phyloP scores from a whole-genome alignment of 1,140 invertebrate species.

The Lepidurus couesii region DNA sequence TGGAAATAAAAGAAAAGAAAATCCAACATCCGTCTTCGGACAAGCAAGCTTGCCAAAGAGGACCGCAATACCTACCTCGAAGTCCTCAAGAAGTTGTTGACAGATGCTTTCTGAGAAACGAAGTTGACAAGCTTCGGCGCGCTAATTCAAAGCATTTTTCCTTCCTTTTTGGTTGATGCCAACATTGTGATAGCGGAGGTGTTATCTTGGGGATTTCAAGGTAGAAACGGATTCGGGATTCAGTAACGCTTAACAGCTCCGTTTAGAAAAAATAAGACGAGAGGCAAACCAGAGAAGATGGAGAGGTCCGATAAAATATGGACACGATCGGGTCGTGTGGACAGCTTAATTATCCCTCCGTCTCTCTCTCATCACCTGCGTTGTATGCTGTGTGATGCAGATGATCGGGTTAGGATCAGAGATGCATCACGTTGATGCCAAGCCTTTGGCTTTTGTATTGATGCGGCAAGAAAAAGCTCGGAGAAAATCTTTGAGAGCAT shows the following conservation, averaged over 20 bases:
- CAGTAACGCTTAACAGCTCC: background rate
- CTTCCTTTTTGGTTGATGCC: background rate
- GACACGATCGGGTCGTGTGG: conserved; percentile 17
- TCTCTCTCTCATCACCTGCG: background rate
- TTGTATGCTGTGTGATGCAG: background rate
- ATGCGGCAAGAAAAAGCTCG: background rate
- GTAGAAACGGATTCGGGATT: background rate
- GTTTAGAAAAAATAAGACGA: background rate
- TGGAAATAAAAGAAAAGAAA: too few species aligned
- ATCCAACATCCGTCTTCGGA: too few species aligned
- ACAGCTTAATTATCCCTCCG: conserved; percentile 21
- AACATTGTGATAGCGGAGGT: background rate
- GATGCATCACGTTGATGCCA: background rate
- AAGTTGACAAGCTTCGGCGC: background rate
- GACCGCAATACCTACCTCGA: background rate
- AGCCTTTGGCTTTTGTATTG: background rate
- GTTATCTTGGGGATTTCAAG: conserved; percentile 9
- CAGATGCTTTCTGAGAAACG: too few species aligned
- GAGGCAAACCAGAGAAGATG: background rate
- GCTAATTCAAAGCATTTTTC: background rate
- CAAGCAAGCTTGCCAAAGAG: background rate
- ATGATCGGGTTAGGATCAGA: conserved; percentile 14
- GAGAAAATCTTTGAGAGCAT: conserved; percentile 10
- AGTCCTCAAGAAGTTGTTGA: background rate
- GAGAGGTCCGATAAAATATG: conserved; percentile 15